Evolutionary conservation across 1,140 invertebrate species (phyloP).

Genomic region (Manduca sexta): DNA sequence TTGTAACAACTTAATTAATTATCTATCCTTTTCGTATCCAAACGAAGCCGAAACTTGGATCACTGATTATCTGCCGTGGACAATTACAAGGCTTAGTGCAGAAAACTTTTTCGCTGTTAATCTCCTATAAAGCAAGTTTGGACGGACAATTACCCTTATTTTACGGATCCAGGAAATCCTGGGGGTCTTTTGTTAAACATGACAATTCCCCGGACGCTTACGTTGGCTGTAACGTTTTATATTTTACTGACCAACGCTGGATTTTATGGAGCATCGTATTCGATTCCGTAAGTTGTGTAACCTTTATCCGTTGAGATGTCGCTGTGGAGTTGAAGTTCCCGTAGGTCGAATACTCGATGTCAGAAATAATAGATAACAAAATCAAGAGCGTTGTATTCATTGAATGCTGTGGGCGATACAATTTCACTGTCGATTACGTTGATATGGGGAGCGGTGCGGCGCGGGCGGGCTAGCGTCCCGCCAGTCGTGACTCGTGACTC

Average conservation of each 20-base stretch:
- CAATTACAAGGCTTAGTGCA: slow-evolving; percentile 12
- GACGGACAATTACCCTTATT: slow-evolving; percentile 1
- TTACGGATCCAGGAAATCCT: slow-evolving; percentile 8
- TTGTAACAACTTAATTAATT: slow-evolving; percentile 6
- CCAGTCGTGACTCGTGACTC: slow-evolving; percentile 16
- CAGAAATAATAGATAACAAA: too few relatives aligned
- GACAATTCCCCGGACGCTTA: slow-evolving; percentile 13
- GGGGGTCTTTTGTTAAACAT: slow-evolving; percentile 16
- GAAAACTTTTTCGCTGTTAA: slow-evolving; percentile 1
- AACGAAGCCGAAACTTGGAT: background rate
- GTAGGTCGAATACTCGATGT: too few relatives aligned
- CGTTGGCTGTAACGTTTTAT: slow-evolving; percentile 3
- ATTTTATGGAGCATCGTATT: too few relatives aligned
- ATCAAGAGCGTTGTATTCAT: too few relatives aligned
- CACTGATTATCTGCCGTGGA: slow-evolving; percentile 9
- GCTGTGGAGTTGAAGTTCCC: too few relatives aligned
- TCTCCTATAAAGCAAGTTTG: slow-evolving; percentile 6
- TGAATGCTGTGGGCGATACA: slow-evolving; percentile 4
- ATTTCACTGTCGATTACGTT: slow-evolving; percentile 27
- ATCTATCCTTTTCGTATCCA: slow-evolving; percentile 1
- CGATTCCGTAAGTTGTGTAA: too few relatives aligned
- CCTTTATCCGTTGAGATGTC: too few relatives aligned
- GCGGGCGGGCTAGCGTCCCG: slow-evolving; percentile 1
- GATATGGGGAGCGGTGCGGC: slow-evolving; percentile 6
- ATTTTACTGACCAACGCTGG: background rate